Evolutionary conservation across 2,888 invertebrate genomes (phyloP).

Genomic region (Netelia virgata): DNA sequence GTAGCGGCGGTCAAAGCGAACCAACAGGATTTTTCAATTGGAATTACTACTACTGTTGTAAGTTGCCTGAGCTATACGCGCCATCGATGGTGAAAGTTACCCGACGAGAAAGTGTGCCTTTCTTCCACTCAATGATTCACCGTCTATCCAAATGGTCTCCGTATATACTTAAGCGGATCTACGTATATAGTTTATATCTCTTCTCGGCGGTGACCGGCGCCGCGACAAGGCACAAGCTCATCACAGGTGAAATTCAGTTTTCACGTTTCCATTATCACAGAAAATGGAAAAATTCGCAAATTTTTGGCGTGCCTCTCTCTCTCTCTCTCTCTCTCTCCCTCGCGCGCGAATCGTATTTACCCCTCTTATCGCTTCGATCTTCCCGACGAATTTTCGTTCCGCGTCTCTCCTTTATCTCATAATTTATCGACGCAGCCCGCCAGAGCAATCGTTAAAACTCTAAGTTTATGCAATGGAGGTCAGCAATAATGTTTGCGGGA

Average conservation of each 20-base stretch:
- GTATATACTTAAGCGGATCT: slow-evolving; percentile 54
- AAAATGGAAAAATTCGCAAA: not conserved
- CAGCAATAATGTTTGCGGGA: slow-evolving; percentile 60
- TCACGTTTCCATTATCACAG: not conserved
- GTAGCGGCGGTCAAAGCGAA: slow-evolving; percentile 36
- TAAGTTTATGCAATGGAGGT: slow-evolving; percentile 65
- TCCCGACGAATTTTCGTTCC: slow-evolving; percentile 3
- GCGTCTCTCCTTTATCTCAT: slow-evolving; percentile 11
- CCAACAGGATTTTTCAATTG: slow-evolving; percentile 78
- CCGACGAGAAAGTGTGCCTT: slow-evolving; percentile 84
- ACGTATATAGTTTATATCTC: slow-evolving; percentile 55
- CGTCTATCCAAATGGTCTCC: slow-evolving; percentile 74
- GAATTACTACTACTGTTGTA: slow-evolving; percentile 62
- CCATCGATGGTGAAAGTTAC: slow-evolving; percentile 85
- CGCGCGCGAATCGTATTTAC: not conserved
- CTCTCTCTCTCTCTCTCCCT: too few species aligned
- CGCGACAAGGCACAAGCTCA: slow-evolving; percentile 1
- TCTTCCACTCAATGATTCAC: slow-evolving; percentile 82
- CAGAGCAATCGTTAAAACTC: slow-evolving; percentile 52
- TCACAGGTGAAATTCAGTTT: not conserved
- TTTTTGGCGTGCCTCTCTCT: not conserved
- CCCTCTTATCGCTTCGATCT: slow-evolving; percentile 11
- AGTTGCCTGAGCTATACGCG: slow-evolving; percentile 65
- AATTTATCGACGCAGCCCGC: slow-evolving; percentile 51
- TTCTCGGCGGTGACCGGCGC: slow-evolving; percentile 17